Base-by-base conservation (phyloP, 1,140 invertebrate genomes). In the Ostrea denselamellosa region DNA sequence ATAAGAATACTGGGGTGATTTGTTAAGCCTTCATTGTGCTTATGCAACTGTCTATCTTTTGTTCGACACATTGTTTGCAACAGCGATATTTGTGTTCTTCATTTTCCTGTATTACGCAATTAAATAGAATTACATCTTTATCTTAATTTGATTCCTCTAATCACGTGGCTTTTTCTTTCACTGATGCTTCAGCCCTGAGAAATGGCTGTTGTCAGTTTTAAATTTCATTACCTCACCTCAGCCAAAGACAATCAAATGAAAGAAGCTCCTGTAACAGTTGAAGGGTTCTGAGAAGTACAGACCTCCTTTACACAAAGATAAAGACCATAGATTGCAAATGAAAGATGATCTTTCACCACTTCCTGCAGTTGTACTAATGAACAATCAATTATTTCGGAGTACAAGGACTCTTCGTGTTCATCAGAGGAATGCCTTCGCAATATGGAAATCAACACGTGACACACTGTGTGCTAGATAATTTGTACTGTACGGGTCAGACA, bases 151-250 rank as follows among this genome's bases (percentile, higher is more conserved):
- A 77, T 77, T 77, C 25, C 68, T 34, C 28, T 28, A 77, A 34
- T 9, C 14, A 77, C 9, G 28, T 25, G 9, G 8, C 9, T 28
- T 25, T 28, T 77, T 44, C 25, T 28, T 77, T 77, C 9, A 25
- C 25, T 17, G 3, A 28, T 77, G 8, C 25, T 34, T 14, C n/a
- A 77, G 12, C 25, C 9, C 28, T 77, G 9, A 25, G 28, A 8
- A 77, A 25, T 77, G 22, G 4, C 22, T 28, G 1, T 34, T 77
- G 28, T 77, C 25, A 34, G 28, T 17, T 77, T 77, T 77, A 28
- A 77, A 77, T 77, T 77, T 14, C 25, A 77, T 77, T 77, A 77
- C 28, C 25, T 77, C 22, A 77, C 68, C 25, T 77, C 28, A 34
- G 25, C 10, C 3, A 12, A 12, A 34, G 68, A 77, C 8, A 77